Evolutionary conservation across 1,140 invertebrate species (phyloP), one percentile per base, ranked within the genome.

Genomic region (Centruroides sculpturatus): DNA sequence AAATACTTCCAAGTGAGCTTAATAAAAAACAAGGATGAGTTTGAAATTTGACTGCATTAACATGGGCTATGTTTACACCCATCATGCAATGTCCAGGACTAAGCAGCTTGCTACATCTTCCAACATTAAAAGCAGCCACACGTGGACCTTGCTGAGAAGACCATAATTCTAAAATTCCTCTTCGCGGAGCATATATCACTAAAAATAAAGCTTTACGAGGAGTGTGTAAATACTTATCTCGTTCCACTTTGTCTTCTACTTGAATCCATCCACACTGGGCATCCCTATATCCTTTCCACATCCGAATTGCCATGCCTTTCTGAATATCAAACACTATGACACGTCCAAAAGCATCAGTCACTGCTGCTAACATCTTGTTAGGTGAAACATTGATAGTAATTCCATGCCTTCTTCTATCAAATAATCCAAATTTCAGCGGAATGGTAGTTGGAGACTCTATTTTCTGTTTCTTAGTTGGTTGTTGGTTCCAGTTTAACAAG

Each of bases 281-380:
- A 75, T 96, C 87, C 60, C 92, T 77, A 71, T 94, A 97, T 9
- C 81, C 93, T 78, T 96, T 96, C 80, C 91, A 94, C 72, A 95
- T 85, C 61, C 90, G 79, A 23, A 95, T 71, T 23, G 85, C 83
- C 58, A 87, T 79, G 8, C 90, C 88, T 69, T 80, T 82, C 48
- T 78, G 79, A 35, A 87, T 82, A 74, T 97, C 91, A 12, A 97
- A 71, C 4, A 98, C 76, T 55, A 85, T 80, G 0, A 98, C 85
- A 67, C 92, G 78, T 13, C 92, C 92, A 69, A 93, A 82, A 66
- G 81, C 82, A 75, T 98, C 94, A 1, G 85, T 83, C 12, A 92
- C 78, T 1, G 85, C 87, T 5, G 86, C 87, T 4, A 94, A 76
- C 23, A 82, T 81, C 51, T 84, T 82, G 69, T 87, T 84, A 0